Conservation (phyloP, 2,888 invertebrate genomes). For the Clepsis dumicolana region DNA sequence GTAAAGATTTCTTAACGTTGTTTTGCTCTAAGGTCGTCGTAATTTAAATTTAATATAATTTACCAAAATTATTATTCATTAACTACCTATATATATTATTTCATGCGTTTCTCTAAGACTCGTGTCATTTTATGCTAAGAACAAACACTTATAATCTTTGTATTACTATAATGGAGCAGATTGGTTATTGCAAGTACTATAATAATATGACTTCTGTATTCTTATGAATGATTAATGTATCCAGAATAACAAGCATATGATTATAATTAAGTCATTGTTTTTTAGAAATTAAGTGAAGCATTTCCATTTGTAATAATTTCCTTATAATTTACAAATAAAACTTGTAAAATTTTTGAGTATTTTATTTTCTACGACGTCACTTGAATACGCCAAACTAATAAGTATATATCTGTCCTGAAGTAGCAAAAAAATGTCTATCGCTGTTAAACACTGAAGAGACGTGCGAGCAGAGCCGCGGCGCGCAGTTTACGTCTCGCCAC, state of each 20-base stretch:
- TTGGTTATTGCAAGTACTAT: slow-evolving; percentile 19
- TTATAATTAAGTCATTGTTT: slow-evolving; percentile 49
- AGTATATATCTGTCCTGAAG: not conserved
- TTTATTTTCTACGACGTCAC: not conserved
- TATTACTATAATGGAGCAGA: not conserved
- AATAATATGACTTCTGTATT: slow-evolving; percentile 31
- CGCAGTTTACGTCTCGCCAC: no score
- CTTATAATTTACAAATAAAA: slow-evolving; percentile 48
- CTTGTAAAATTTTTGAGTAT: not conserved
- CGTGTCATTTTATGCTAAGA: slow-evolving; percentile 16
- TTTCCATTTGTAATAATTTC: slow-evolving; percentile 48
- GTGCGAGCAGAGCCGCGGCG: no score
- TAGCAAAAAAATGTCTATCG: not conserved
- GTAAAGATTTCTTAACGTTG: not conserved
- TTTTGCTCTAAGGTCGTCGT: not conserved
- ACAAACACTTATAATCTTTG: not conserved
- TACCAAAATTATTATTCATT: slow-evolving; percentile 1
- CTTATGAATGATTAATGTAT: slow-evolving; percentile 32
- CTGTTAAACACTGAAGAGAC: not conserved
- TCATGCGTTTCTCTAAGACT: slow-evolving; percentile 18
- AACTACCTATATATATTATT: not conserved
- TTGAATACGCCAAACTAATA: not conserved
- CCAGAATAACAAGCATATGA: slow-evolving; percentile 24
- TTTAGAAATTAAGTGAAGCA: slow-evolving; percentile 48
- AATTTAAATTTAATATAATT: slow-evolving; percentile 1